Conservation (phyloP, 92 coral and sea anemone species). For the Zoanthus gigantus region DNA sequence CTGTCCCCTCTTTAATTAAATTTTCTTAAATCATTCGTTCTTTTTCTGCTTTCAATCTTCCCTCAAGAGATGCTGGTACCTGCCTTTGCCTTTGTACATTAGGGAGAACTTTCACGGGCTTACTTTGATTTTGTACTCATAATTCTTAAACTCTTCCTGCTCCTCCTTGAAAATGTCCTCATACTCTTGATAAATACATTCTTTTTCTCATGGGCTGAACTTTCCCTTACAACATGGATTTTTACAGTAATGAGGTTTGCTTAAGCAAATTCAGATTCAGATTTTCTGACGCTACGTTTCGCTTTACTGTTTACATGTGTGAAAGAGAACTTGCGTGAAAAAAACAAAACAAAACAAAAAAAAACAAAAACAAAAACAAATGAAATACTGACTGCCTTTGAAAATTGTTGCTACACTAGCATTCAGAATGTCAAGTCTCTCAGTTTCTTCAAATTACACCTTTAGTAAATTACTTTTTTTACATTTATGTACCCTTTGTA, state of each 20-base stretch:
- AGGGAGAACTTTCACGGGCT: conserved; percentile 17
- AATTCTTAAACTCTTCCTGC: neutral
- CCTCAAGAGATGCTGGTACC: conserved; percentile 38
- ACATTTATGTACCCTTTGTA: conserved; percentile 19
- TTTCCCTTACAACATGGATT: neutral
- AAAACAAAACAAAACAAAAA: too few species aligned
- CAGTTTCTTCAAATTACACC: too few species aligned
- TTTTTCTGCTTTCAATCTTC: conserved; percentile 22
- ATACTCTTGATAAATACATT: neutral
- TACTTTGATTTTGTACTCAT: neutral
- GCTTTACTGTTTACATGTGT: too few species aligned
- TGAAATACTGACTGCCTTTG: too few species aligned
- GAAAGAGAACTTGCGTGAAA: too few species aligned
- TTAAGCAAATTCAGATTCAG: neutral
- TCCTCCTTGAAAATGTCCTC: neutral
- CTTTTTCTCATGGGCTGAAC: neutral
- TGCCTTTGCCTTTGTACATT: conserved; percentile 45
- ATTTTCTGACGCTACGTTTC: too few species aligned
- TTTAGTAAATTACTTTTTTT: conserved; percentile 24
- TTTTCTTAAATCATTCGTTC: conserved; percentile 43
- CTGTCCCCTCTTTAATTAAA: conserved; percentile 47
- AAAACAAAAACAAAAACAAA: too few species aligned
- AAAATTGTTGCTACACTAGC: too few species aligned
- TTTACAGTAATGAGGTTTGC: neutral
- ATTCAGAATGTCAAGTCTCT: too few species aligned